Base-by-base conservation (phyloP, 2,113 vertebrate genomes). In the Datnioides undecimradiatus region DNA sequence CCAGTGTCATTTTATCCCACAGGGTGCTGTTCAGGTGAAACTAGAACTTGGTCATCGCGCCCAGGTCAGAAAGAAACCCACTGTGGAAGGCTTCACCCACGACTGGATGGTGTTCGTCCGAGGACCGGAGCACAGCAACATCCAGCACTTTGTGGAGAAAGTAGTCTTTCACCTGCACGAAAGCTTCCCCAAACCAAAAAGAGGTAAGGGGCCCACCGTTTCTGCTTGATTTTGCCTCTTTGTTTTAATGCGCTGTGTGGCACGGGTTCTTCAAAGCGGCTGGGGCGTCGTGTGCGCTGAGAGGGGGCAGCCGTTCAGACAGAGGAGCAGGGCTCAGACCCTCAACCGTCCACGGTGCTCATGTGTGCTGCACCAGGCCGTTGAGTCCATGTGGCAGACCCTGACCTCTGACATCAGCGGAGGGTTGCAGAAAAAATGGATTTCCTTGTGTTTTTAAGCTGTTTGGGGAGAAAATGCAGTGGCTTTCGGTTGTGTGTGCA, bases 81-180 rank as follows among this genome's bases (percentile, higher is more conserved):
- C 98, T 0, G 96, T 96, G 91, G 98, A 99, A 90, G 98, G 98
- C 75, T 99, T 99, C 91, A 99, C 98, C 72, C 98, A 99, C 90
- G 98, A 99, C 95, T 99, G 98, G 97, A 97, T 98, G 96, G 97
- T 99, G 94, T 99, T 99, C 79, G 98, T 99, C 82, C 94, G 98
- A 79, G 98, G 98, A 69, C 97, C 98, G 1, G 98, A 99, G 88
- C 97, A 98, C 90, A 97, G 96, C 93, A 98, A 98, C 95, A 99
- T 99, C 86, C 98, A 99, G 96, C 97, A 99, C 96, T 99, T 99
- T 89, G 98, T 99, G 96, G 98, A 99, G 92, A 99, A 99, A 94
- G 98, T 99, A 62, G 97, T 99, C 74, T 99, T 99, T 93, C 97
- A 99, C 92, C 96, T 99, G 91, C 98, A 99, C 67, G 98, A 99